Conservation (phyloP, 2,797 vertebrate genomes). For the Coreius guichenoti region DNA sequence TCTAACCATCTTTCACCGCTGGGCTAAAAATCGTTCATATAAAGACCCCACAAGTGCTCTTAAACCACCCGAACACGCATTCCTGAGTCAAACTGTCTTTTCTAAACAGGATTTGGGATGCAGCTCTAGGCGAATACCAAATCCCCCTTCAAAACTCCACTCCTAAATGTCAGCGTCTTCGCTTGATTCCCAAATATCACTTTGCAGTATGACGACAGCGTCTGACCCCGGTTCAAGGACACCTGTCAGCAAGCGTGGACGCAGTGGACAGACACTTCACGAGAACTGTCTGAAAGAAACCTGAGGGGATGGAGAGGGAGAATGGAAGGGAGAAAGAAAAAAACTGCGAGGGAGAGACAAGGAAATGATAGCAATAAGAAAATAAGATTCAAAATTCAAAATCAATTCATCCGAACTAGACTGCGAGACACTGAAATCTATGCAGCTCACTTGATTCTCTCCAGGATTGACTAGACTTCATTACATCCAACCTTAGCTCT, state of each 20-base stretch:
- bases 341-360: not conserved
- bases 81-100: slow-evolving; percentile 31
- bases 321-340: not conserved
- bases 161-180: slow-evolving; percentile 38
- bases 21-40: not conserved
- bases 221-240: slow-evolving; percentile 26
- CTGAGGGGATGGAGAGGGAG: slow-evolving; percentile 26
- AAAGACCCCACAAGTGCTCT: slow-evolving; percentile 4
- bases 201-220: slow-evolving; percentile 12
- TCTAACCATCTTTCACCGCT: slow-evolving; percentile 26
- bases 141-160: slow-evolving; percentile 17
- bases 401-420: not conserved
- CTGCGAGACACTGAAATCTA: not conserved
- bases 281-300: slow-evolving; percentile 37
- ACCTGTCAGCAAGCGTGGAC: slow-evolving; percentile 19
- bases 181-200: slow-evolving; percentile 43
- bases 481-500: slow-evolving; percentile 21
- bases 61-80: slow-evolving; percentile 5
- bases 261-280: slow-evolving; percentile 20
- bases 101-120: slow-evolving; percentile 41
- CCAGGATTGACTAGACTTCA: slow-evolving; percentile 23
- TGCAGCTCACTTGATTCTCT: slow-evolving; percentile 15
- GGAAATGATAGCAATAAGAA: slow-evolving; percentile 1
- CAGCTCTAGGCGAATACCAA: slow-evolving; percentile 39
- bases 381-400: slow-evolving; percentile 15